A percentile compares a stretch with the other conserved stretches of the same genome.
These are phyloP conservation scores for Aurelia sp. DNA, from an alignment of 30 jellyfish, hydroid and myxozoan genomes.

Conservation along the genomic window DNA sequence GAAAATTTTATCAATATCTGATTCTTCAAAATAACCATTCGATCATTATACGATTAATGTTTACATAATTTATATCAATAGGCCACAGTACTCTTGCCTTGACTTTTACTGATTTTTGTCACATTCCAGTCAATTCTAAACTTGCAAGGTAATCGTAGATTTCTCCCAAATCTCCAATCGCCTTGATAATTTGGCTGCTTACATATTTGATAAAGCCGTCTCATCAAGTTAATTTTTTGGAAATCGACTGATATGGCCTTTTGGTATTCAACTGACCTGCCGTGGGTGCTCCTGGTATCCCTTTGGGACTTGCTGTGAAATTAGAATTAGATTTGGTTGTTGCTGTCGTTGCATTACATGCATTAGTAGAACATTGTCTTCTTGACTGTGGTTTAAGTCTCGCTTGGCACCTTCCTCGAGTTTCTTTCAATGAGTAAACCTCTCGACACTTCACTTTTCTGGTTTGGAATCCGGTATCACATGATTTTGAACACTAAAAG, in stretches of 20 bases:
- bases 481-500: slow-evolving; percentile 70
- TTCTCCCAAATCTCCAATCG: too few relatives aligned
- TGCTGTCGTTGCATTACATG: slow-evolving; percentile 50
- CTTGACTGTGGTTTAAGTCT: slow-evolving; percentile 40
- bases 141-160: too few relatives aligned
- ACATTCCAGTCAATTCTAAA: too few relatives aligned
- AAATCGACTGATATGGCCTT: neutral
- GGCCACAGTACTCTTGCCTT: too few relatives aligned
- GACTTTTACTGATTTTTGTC: too few relatives aligned
- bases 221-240: too few relatives aligned
- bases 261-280: slow-evolving; percentile 31
- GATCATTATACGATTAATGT: too few relatives aligned
- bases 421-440: slow-evolving; percentile 38
- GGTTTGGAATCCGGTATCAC: slow-evolving; percentile 63
- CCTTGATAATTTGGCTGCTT: too few relatives aligned
- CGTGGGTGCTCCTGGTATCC: slow-evolving; percentile 59
- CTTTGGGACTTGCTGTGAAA: slow-evolving; percentile 1
- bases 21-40: too few relatives aligned
- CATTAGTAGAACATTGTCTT: slow-evolving; percentile 36
- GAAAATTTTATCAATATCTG: too few relatives aligned
- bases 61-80: too few relatives aligned
- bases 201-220: too few relatives aligned
- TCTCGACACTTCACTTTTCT: slow-evolving; percentile 77
- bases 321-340: neutral
- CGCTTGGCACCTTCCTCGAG: slow-evolving; percentile 57